Conservation (phyloP, 2,797 vertebrate genomes). For the Danio choprae region DNA sequence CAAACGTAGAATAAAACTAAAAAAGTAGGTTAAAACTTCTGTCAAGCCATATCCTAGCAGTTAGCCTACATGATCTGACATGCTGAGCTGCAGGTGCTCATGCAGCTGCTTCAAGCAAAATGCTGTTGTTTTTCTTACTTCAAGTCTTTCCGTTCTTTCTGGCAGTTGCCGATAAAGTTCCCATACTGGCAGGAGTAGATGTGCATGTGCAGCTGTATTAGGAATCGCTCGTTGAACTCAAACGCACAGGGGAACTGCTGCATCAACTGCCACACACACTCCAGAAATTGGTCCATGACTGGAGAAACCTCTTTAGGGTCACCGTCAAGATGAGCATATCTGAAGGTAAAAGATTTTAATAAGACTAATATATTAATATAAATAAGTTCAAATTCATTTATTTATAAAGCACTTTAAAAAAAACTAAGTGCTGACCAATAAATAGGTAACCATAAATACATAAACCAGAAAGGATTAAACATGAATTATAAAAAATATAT, state of each 20-base stretch:
- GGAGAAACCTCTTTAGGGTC: constrained; percentile 95
- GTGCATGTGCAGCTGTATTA: constrained; percentile 88
- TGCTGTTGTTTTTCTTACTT: constrained; percentile 73
- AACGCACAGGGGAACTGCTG: constrained; percentile 97
- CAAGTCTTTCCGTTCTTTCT: constrained; percentile 88
- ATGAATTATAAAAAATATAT: too few species aligned
- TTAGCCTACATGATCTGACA: background rate
- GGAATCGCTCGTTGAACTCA: constrained; percentile 93
- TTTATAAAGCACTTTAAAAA: too few species aligned
- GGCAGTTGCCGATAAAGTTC: constrained; percentile 91
- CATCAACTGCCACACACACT: constrained; percentile 95
- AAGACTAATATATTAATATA: background rate
- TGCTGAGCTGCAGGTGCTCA: background rate
- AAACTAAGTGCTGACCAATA: too few species aligned
- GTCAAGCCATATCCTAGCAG: background rate
- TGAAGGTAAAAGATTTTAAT: constrained; percentile 61
- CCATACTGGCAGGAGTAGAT: constrained; percentile 95
- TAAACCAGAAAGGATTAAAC: too few species aligned
- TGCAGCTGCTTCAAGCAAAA: background rate
- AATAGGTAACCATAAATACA: too few species aligned
- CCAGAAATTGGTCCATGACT: constrained; percentile 94
- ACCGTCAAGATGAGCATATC: constrained; percentile 91
- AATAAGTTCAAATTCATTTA: too few species aligned
- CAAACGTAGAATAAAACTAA: too few species aligned
- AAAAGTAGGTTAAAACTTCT: background rate